phyloP scores from a whole-genome alignment of 2,113 vertebrate genomes.

The Myanophis thanlyinensis region DNA sequence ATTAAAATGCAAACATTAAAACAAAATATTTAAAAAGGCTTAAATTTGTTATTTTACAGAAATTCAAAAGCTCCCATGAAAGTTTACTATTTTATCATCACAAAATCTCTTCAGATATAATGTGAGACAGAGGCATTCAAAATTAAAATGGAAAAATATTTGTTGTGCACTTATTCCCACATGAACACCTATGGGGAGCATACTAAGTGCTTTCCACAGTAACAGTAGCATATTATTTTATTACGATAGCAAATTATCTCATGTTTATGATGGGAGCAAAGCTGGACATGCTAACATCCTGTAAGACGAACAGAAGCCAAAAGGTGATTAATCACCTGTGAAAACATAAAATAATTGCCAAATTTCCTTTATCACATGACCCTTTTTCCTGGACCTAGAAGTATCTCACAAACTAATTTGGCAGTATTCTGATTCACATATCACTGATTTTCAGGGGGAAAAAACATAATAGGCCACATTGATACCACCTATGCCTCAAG shows the following conservation, averaged over 20 bases:
- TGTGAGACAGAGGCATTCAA: neutral
- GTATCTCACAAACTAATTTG: neutral
- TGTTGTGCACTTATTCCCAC: neutral
- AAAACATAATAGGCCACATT: neutral
- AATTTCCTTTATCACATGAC: neutral
- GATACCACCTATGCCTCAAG: neutral
- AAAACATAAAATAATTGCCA: constrained; percentile 4
- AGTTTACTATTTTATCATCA: neutral
- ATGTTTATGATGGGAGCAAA: neutral
- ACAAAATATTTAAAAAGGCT: neutral
- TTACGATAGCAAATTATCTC: neutral
- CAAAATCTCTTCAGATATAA: neutral
- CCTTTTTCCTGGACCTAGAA: neutral
- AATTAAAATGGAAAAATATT: neutral
- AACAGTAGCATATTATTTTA: neutral
- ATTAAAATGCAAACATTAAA: neutral
- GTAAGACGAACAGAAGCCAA: constrained; percentile 20
- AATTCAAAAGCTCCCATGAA: neutral
- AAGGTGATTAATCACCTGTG: constrained; percentile 30
- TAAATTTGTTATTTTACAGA: neutral
- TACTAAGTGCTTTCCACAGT: neutral
- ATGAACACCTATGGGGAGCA: neutral
- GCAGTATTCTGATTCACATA: neutral
- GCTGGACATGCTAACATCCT: constrained; percentile 3
- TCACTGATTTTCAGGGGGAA: neutral